These are phyloP conservation scores for Columbina picui DNA, from an alignment of 2,113 vertebrate species.

Conservation along the genomic window DNA sequence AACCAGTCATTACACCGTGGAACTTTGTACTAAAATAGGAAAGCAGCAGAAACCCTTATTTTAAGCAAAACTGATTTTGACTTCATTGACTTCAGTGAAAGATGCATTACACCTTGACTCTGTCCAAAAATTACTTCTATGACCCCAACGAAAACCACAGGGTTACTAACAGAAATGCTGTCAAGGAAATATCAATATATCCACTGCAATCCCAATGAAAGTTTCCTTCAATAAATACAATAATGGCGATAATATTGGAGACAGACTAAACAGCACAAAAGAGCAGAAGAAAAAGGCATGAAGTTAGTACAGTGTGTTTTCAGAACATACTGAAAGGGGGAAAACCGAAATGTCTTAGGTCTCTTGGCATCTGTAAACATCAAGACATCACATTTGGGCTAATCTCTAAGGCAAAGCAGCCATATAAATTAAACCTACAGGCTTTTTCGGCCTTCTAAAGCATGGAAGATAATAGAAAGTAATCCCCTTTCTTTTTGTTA, in stretches of 20 bases:
- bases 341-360: not conserved
- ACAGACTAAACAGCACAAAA: not conserved
- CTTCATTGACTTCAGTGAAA: not conserved
- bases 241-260: not conserved
- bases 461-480: not conserved
- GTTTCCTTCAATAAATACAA: not conserved
- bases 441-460: slow-evolving; percentile 8
- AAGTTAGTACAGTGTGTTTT: not conserved
- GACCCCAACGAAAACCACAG: not conserved
- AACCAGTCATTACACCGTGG: not conserved
- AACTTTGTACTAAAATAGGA: not conserved
- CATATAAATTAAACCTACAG: not conserved
- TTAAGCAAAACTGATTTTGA: not conserved
- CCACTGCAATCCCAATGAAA: not conserved
- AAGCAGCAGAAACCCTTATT: not conserved
- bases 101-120: not conserved
- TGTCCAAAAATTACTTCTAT: not conserved
- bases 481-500: not conserved
- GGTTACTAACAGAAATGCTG: not conserved
- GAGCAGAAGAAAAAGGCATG: not conserved
- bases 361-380: slow-evolving; percentile 23
- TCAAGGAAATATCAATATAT: not conserved
- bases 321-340: not conserved
- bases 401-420: slow-evolving; percentile 12
- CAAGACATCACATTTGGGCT: not conserved